phyloP scores from a whole-genome alignment of 2,113 vertebrate genomes.

The Thomomys bottae region DNA sequence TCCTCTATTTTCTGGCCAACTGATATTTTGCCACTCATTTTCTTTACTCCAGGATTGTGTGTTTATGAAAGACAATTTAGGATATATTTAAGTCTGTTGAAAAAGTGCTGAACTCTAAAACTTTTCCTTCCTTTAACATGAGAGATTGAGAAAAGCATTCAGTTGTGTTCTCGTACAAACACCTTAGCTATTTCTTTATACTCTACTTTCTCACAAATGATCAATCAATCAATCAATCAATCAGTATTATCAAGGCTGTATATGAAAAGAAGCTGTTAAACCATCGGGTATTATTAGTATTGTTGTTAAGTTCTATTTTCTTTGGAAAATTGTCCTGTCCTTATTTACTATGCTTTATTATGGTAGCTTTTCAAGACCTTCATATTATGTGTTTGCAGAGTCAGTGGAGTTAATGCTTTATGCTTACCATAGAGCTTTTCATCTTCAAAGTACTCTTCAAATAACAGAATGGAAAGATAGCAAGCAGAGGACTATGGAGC shows the following conservation, averaged over 20 bases:
- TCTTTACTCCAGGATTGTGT: neutral
- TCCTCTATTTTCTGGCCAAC: neutral
- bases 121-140: neutral
- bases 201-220: neutral
- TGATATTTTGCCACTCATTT: neutral
- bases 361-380: conserved; percentile 50
- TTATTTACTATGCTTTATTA: conserved; percentile 50
- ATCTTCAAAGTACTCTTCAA: conserved; percentile 64
- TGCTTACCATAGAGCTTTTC: conserved; percentile 37
- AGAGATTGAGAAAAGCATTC: neutral
- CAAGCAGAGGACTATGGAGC: conserved; percentile 31
- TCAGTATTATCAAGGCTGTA: conserved; percentile 32
- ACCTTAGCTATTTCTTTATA: too few species aligned
- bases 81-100: neutral
- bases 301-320: conserved; percentile 37
- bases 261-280: conserved; percentile 29
- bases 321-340: conserved; percentile 58
- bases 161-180: neutral
- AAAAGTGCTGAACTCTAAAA: neutral
- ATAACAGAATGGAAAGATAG: conserved; percentile 63
- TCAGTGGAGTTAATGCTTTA: conserved; percentile 20
- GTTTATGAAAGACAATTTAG: neutral
- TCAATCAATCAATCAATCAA: conserved; percentile 30
- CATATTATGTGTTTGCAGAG: conserved; percentile 38
- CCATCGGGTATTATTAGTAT: neutral